Evolutionary conservation across 2,888 invertebrate species (phyloP), one percentile per base, ranked within the genome.

Genomic region (Cyaniris semiargus): DNA sequence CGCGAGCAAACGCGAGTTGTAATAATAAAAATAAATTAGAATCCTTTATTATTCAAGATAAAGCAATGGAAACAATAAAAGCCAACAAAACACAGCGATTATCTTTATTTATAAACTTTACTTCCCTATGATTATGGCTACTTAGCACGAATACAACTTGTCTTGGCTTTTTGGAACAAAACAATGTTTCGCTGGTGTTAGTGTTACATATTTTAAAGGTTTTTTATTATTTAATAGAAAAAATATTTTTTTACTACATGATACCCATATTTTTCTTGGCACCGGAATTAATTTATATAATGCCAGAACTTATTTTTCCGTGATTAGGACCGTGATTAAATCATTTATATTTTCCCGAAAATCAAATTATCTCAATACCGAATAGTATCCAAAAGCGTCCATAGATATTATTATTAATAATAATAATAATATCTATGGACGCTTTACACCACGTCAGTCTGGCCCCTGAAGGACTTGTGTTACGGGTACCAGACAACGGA

Each of bases 51-150:
- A 27, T 31, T 66, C 66, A 27, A 27, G 66, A 31, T 31, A 66
- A 27, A 66, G 66, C 0, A 66, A 66, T 66, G 66, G 15, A 13
- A 23, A 60, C 60, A 60, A 53, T 53, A 53, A 53, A 31, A 66
- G 66, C 15, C 27, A 66, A 60, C 23, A 15, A 66, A 66, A 31
- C 66, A 66, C 15, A 5, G 66, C 66, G 66, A 66, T 66, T 66
- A 66, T 66, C 66, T 66, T 66, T 66, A 66, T 66, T 66, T 66
- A 66, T 66, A 66, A 66, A 66, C 31, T 66, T 66, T 66, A 66
- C 66, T 66, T 66, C 66, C 66, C 27, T 23, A 31, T 66, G 15
- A 6, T 66, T 66, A 66, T 18, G 27, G 15, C 66, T 15, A 27
- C 27, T 66, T 66, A 66, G 66, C 66, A 66, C 66, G 66, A 66